Evolutionary conservation across 1,140 invertebrate species (phyloP).

Genomic region (Drosophila pseudoobscura): DNA sequence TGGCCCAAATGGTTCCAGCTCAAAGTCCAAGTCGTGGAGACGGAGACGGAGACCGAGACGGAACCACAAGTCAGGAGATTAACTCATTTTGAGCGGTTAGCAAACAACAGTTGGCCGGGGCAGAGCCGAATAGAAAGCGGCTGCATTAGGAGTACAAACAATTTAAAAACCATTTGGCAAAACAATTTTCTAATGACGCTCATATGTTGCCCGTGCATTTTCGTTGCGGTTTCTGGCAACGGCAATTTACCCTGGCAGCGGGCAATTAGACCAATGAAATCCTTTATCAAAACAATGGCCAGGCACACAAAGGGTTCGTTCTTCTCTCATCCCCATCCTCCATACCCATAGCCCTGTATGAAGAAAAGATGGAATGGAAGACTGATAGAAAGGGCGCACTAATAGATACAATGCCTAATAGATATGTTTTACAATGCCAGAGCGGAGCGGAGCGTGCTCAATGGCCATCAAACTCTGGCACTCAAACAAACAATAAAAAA

Average conservation of each 20-base stretch:
- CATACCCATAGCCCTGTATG: not conserved
- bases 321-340: not conserved
- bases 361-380: conserved; percentile 25
- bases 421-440: conserved; percentile 73
- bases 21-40: not conserved
- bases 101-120: conserved; percentile 64
- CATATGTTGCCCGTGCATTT: conserved; percentile 69
- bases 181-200: conserved; percentile 81
- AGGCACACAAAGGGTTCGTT: conserved; percentile 50
- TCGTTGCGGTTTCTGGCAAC: conserved; percentile 71
- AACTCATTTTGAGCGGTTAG: conserved; percentile 60
- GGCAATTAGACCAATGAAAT: conserved; percentile 56
- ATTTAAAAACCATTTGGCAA: conserved; percentile 81
- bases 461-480: conserved; percentile 67
- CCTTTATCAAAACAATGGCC: conserved; percentile 58
- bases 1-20: conserved; percentile 34
- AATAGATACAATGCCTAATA: conserved; percentile 68
- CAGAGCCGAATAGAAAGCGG: conserved; percentile 61
- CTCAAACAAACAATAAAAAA: conserved; percentile 81
- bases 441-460: conserved; percentile 58
- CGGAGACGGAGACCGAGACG: not conserved
- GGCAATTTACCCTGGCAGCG: conserved; percentile 52
- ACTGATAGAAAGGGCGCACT: conserved; percentile 52
- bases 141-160: conserved; percentile 68
- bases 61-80: conserved; percentile 63